Conservation (phyloP, 1,140 invertebrate genomes). For the Cherax destructor region DNA sequence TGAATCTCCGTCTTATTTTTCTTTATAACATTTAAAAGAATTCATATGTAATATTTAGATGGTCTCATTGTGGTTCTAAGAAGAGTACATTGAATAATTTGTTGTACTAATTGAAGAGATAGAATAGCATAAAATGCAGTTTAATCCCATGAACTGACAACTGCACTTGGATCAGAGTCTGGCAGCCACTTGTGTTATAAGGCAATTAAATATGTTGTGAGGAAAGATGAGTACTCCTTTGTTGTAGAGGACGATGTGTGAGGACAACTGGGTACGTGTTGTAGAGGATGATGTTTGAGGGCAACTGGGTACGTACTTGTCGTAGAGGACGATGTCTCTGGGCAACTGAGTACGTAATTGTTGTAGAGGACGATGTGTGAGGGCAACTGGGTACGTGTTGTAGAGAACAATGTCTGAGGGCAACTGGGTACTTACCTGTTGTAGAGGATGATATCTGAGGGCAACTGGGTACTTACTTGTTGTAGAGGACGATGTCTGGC, state of each 20-base stretch:
- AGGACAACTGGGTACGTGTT: neutral
- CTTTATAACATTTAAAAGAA: no score
- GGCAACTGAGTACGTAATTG: no score
- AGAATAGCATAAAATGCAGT: neutral
- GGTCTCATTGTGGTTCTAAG: no score
- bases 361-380: neutral
- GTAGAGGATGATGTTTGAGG: neutral
- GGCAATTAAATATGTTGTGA: no score
- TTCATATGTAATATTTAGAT: no score
- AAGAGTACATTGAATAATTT: no score
- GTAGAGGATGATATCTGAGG: no score
- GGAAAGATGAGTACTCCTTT: no score
- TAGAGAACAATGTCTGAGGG: neutral
- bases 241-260: neutral
- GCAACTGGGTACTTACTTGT: constrained; percentile 79
- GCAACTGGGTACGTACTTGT: no score
- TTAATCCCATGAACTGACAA: neutral
- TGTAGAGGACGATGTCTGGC: constrained; percentile 91
- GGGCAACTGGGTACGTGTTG: neutral
- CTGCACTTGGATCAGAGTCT: neutral
- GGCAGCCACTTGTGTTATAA: no score
- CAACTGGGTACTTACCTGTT: neutral
- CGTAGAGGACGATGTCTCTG: no score
- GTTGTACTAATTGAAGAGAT: neutral
- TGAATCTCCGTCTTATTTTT: neutral